Conservation (phyloP, 2,797 vertebrate genomes). For the Sebastes reedi region DNA sequence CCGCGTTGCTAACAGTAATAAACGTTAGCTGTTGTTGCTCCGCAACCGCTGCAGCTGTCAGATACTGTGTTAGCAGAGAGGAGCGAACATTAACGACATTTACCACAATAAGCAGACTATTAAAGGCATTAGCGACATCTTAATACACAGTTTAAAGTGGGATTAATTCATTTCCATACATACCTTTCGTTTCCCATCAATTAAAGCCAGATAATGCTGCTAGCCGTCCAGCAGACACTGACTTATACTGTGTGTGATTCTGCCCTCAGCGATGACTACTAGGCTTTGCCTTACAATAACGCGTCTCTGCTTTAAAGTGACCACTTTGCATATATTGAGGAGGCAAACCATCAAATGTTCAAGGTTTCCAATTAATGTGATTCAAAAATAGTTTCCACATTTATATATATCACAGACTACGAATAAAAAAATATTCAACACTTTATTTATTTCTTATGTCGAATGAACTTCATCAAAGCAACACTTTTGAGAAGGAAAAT, state of each 20-base stretch:
- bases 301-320: no score
- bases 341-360: no score
- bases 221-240: slow-evolving; percentile 1
- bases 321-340: no score
- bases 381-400: background rate
- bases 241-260: fast-evolving
- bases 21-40: slow-evolving; percentile 28
- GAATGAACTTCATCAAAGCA: background rate
- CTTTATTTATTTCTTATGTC: background rate
- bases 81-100: background rate
- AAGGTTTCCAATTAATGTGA: no score
- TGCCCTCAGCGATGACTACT: slow-evolving; percentile 48
- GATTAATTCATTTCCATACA: slow-evolving; percentile 3
- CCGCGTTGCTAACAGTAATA: background rate
- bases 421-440: background rate
- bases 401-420: background rate
- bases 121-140: background rate
- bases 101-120: background rate
- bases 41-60: slow-evolving; percentile 59
- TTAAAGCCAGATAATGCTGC: slow-evolving; percentile 57
- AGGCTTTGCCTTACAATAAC: background rate
- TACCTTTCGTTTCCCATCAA: slow-evolving; percentile 59
- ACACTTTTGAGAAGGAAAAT: background rate
- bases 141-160: background rate
- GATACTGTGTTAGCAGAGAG: slow-evolving; percentile 26